Conservation (phyloP, 2,113 vertebrate genomes). For the Myxocyprinus asiaticus region DNA sequence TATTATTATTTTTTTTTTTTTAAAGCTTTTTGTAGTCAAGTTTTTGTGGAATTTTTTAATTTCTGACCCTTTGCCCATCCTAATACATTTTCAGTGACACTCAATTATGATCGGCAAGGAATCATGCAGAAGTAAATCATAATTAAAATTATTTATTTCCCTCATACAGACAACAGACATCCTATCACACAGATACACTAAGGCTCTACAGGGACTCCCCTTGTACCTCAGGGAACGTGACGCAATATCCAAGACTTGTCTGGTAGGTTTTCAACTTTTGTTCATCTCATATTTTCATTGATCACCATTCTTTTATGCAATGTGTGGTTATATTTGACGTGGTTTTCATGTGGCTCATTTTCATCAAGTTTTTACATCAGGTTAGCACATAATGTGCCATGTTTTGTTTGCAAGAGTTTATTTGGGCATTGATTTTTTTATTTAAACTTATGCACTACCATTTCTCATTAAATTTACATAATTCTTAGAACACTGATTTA, state of each 20-base stretch:
- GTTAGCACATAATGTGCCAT: neutral
- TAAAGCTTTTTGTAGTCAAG: no score
- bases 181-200: neutral
- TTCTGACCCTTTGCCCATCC: no score
- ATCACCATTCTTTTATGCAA: neutral
- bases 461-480: no score
- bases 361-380: no score
- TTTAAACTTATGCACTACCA: neutral
- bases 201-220: neutral
- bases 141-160: neutral
- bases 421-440: no score
- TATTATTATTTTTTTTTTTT: no score
- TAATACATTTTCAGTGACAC: no score
- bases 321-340: neutral
- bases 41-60: no score
- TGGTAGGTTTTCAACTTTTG: no score
- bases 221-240: no score
- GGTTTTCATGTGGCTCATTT: neutral
- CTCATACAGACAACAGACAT: conserved; percentile 5
- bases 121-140: neutral
- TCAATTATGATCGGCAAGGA: neutral
- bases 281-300: neutral
- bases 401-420: neutral
- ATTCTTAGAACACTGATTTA: no score
- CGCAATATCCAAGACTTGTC: no score